These are phyloP conservation scores for Pammene aurita DNA, from an alignment of 2,888 invertebrate species.

Conservation along the genomic window DNA sequence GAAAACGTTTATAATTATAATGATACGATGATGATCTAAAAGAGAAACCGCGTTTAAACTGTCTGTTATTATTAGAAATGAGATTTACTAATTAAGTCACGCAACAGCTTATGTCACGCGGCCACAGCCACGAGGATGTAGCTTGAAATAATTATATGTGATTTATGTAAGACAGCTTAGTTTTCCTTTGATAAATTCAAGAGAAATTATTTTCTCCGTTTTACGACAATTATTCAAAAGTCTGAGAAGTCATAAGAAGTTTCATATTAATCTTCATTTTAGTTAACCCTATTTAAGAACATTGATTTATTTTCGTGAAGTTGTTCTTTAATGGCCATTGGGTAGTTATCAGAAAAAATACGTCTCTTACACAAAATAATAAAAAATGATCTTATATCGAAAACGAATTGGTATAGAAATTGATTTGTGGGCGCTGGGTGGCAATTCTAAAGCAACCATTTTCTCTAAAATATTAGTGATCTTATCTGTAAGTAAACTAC, in stretches of 20 bases:
- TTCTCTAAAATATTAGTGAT: constrained; percentile 9
- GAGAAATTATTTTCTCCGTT: background rate
- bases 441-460: constrained; percentile 9
- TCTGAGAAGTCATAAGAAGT: background rate
- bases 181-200: constrained; percentile 8
- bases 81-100: constrained; percentile 38
- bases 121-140: constrained; percentile 22
- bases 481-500: constrained; percentile 21
- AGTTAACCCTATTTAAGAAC: background rate
- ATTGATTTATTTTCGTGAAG: too few relatives aligned
- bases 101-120: constrained; percentile 36
- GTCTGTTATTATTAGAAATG: constrained; percentile 30
- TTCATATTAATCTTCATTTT: background rate
- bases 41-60: constrained; percentile 15
- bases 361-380: background rate
- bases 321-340: too few relatives aligned
- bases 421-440: constrained; percentile 13
- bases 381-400: background rate
- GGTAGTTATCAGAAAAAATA: background rate
- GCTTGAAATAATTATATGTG: constrained; percentile 24
- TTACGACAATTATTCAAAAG: background rate
- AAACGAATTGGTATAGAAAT: background rate
- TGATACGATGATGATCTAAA: constrained; percentile 25
- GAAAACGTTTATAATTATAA: constrained; percentile 17
- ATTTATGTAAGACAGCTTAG: constrained; percentile 20